Evolutionary conservation across 2,888 invertebrate species (phyloP).

Genomic region (Drosophila cognata): DNA sequence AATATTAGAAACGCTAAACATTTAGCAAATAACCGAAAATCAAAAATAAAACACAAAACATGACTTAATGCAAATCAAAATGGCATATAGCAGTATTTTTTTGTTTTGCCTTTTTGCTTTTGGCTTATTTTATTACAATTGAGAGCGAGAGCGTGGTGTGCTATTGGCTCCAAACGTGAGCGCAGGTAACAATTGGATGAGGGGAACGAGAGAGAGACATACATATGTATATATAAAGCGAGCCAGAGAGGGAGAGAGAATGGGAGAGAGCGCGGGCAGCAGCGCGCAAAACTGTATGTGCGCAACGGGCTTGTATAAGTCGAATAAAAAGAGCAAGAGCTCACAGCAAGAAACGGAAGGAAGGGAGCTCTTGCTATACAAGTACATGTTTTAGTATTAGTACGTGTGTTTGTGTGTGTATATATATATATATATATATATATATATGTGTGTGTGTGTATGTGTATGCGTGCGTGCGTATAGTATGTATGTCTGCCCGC

Average conservation of each 20-base stretch:
- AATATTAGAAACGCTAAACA: constrained; percentile 59
- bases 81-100: constrained; percentile 50
- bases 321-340: constrained; percentile 53
- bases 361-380: constrained; percentile 68
- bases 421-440: no score
- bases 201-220: constrained; percentile 19
- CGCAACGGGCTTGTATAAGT: constrained; percentile 77
- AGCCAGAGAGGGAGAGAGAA: constrained; percentile 16
- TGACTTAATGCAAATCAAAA: constrained; percentile 75
- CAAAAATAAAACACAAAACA: constrained; percentile 55
- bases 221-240: neutral
- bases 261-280: constrained; percentile 15
- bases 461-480: constrained; percentile 18
- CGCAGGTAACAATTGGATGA: constrained; percentile 55
- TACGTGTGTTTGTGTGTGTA: constrained; percentile 9
- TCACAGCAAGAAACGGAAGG: constrained; percentile 65
- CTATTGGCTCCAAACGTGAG: constrained; percentile 57
- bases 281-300: constrained; percentile 70
- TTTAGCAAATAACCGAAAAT: constrained; percentile 39
- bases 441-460: neutral
- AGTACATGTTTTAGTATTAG: constrained; percentile 49
- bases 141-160: constrained; percentile 55
- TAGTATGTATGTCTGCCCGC: constrained; percentile 18
- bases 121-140: constrained; percentile 57
- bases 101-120: constrained; percentile 18